Evolutionary conservation across 2,888 invertebrate species (phyloP), one percentile per base, ranked within the genome.

Genomic region (Linnaemya tessellans): DNA sequence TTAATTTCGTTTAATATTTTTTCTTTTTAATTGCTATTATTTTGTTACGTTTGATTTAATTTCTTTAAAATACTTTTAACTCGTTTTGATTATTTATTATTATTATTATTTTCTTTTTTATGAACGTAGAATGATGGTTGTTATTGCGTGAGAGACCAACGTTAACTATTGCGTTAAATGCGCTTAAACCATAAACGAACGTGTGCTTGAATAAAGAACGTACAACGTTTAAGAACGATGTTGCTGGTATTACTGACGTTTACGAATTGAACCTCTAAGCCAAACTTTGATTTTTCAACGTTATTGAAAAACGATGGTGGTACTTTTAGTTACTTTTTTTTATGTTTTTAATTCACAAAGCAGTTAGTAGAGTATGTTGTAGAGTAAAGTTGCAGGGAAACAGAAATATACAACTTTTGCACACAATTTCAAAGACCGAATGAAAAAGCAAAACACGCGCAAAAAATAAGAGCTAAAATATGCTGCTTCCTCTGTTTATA

Each of bases 161-260:
- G 58, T 83, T 83, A 83, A 83, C 82, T 83, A 83, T 83, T 83
- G 77, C 71, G 71, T 78, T 83, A 71, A 83, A 83, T 78, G 82
- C 71, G 65, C 70, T 83, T 83, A 78, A 73, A 78, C 58, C 65
- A 73, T 58, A 71, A 78, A 78, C 82, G 77, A 78, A 83, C 77
- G 77, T 83, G 73, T 80, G 43, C 60, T 22, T 81, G 80, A 46
- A 70, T 70, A 65, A 80, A 46, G 51, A 79, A 77, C 77, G 77
- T 79, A 80, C 64, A 65, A 80, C 80, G 80, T 80, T 80, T 74
- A 67, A 80, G 80, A 88, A 89, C 90, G 90, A 90, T 90, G 90
- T 91, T 90, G 90, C 91, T 91, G 88, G 89, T 90, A 88, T 91
- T 91, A 90, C 90, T 89, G 90, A 90, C 90, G 90, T 89, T 89